Percentiles rank a stretch among this genome's conserved stretches.
phyloP scores from a whole-genome alignment of 2,797 vertebrate species.

The Margarornis squamiger region DNA sequence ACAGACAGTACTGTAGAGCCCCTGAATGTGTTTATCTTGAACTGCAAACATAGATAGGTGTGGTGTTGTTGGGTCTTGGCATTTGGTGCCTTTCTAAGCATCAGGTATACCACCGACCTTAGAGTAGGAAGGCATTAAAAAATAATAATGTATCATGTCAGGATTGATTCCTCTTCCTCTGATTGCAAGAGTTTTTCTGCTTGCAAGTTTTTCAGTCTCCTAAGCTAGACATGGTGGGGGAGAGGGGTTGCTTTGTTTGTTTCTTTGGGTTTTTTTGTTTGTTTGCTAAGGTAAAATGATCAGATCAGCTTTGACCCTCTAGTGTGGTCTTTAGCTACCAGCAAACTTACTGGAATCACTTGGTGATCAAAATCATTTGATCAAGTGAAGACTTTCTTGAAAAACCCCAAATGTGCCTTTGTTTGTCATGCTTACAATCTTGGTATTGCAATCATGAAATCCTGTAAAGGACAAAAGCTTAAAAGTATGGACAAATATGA shows the following conservation, averaged over 20 bases:
- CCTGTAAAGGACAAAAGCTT: background rate
- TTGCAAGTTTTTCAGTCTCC: background rate
- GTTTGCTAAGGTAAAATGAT: background rate
- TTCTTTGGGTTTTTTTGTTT: background rate
- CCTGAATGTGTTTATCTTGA: background rate
- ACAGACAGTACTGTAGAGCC: background rate
- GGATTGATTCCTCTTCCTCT: background rate
- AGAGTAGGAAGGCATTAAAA: background rate
- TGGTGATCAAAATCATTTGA: background rate
- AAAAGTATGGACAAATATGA: background rate
- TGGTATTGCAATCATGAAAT: background rate
- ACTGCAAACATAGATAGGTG: background rate
- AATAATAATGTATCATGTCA: background rate
- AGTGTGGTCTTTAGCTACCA: background rate
- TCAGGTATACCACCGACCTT: background rate
- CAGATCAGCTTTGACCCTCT: background rate
- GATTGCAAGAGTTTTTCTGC: background rate
- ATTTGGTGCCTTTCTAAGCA: background rate
- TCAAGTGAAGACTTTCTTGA: background rate
- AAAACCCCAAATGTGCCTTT: background rate
- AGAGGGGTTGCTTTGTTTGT: background rate
- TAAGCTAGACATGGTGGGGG: background rate
- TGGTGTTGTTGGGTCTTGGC: background rate
- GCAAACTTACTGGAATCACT: background rate
- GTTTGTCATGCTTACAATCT: background rate